Evolutionary conservation across 2,888 invertebrate species (phyloP), one percentile per base, ranked within the genome.

Genomic region (Dasysyrphus tricinctus): DNA sequence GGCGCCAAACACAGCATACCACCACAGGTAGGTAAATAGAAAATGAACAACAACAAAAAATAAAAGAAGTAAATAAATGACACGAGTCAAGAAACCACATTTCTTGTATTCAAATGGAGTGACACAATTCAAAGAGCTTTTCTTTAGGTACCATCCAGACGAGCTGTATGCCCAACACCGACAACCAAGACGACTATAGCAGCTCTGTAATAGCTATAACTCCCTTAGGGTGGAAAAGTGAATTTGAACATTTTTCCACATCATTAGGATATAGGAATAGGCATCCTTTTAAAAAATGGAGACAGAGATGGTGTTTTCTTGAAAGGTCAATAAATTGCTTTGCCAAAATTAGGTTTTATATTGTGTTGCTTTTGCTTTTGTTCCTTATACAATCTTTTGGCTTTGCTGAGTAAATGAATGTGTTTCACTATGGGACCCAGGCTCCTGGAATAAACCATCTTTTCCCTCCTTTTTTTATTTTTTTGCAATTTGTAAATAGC

Each of bases 261-360:
- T 69, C 67, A 69, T 69, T 51, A 51, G 67, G 67, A 51, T 51
- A 69, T 69, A n/a, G 37, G 29, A 69, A 69, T 67, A 67, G 67
- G 67, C 67, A 37, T 37, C 19, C 49, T 37, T 67, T 67, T 49
- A 9, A 14, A 67, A 67, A 19, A 37, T 37, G 51, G 14, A 39
- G 51, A 37, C 24, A 51, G 51, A 32, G 37, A 14, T 16, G 49
- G 32, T 49, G 16, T 65, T 44, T 69, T 47, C 37, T 37, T 69
- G 67, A 69, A 69, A 69, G 67, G 67, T 69, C 67, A 69, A 51
- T 69, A 69, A 69, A 69, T 69, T 51, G 67, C 67, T 49, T 69
- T 14, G 34, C 51, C 67, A 39, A 51, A 69, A 37, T 69, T 69
- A 69, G 67, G 67, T 69, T 69, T 37, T 51, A 44, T 44, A 7